phyloP scores from a whole-genome alignment of 2,888 invertebrate genomes.

The Branchellion lobata region DNA sequence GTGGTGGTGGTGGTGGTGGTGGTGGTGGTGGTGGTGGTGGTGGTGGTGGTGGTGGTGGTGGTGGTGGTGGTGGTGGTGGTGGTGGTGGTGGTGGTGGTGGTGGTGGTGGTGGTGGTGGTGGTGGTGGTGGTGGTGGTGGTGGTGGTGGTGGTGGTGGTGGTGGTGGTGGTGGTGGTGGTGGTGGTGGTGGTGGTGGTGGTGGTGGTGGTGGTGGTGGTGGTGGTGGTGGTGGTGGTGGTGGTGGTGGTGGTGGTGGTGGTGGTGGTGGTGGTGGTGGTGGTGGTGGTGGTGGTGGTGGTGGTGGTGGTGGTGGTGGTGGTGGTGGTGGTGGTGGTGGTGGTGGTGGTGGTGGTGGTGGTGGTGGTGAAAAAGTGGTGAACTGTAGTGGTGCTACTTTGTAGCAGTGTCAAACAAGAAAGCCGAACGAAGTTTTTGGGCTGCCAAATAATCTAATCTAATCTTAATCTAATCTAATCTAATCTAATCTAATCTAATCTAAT shows the following conservation, averaged over 20 bases:
- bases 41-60: not conserved
- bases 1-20: not conserved
- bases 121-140: not conserved
- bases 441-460: no score
- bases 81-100: conserved; percentile 6
- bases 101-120: conserved; percentile 41
- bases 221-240: conserved; percentile 15
- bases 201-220: not conserved
- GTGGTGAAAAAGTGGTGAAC: no score
- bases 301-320: conserved; percentile 1
- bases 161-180: conserved; percentile 8
- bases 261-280: conserved; percentile 3
- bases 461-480: no score
- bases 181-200: conserved; percentile 14
- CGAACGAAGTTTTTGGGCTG: no score
- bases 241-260: conserved; percentile 10
- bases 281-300: conserved; percentile 14
- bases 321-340: conserved; percentile 1
- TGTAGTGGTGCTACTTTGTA: no score
- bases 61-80: not conserved
- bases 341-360: no score
- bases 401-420: no score
- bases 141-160: conserved; percentile 1
- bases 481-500: no score
- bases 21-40: not conserved